These are phyloP conservation scores for Trematomus loennbergii DNA, from an alignment of 2,113 vertebrate genomes.

Conservation along the genomic window DNA sequence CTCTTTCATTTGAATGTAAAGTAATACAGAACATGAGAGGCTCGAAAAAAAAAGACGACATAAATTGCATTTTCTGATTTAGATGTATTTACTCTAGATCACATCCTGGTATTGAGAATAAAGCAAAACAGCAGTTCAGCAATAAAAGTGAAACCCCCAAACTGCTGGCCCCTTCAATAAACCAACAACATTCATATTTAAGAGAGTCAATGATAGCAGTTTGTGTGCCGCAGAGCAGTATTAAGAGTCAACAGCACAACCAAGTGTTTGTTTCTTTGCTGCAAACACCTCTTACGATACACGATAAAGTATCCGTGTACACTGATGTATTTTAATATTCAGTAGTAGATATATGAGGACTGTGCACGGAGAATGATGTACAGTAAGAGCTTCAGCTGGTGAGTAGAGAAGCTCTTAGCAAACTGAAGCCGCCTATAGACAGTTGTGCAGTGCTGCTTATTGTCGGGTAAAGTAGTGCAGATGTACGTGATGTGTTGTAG, in stretches of 20 bases:
- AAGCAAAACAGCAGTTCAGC: no score
- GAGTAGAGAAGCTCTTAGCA: constrained; percentile 5
- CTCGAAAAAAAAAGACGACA: background rate
- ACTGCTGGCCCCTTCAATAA: background rate
- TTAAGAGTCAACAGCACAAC: background rate
- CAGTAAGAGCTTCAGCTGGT: background rate
- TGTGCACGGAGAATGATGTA: constrained; percentile 6
- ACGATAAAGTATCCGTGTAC: background rate
- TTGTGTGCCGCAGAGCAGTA: background rate
- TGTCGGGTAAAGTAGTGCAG: constrained; percentile 55
- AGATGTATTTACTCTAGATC: no score
- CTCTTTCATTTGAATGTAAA: background rate
- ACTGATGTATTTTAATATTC: constrained; percentile 3
- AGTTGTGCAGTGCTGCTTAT: constrained; percentile 3
- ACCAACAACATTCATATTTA: background rate
- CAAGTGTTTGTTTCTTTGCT: background rate
- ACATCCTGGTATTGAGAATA: no score
- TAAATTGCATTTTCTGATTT: background rate
- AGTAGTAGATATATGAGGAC: background rate
- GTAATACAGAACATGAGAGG: background rate
- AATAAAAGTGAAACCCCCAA: no score
- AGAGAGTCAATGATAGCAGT: background rate
- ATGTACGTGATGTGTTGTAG: constrained; percentile 53
- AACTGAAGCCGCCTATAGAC: background rate
- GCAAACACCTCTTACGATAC: background rate